Base-by-base conservation (phyloP, 2,113 vertebrate genomes). In the Cichladusa arquata region DNA sequence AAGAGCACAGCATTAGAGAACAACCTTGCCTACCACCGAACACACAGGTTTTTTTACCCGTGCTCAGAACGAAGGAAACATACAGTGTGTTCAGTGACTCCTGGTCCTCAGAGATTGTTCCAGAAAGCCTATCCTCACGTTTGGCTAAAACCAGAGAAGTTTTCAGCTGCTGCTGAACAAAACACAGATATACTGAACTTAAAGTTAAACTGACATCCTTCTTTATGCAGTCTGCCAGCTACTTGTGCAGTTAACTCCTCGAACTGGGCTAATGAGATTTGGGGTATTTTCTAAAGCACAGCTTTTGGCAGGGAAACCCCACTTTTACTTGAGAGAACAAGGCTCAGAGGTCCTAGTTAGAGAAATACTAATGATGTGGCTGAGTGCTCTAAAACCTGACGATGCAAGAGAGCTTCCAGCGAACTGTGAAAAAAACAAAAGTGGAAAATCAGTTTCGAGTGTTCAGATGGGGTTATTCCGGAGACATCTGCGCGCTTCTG, bases 261-360 rank as follows among this genome's bases (percentile, higher is more conserved):
- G 48, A 56, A 85, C 19, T 28, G 45, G 19, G 22, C 10, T 51
- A 33, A 6, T 9, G 58, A 66, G 25, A 65, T 69, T 8, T 65
- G 7, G 18, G 50, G 6, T 38, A 19, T 83, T 81, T 73, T 71
- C 20, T 73, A 7, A 79, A 60, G 19, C 0, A 0, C 28, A 26
- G 47, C 17, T 83, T 57, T 66, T 1, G 6, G 24, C 0, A 0
- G 44, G 38, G 10, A 86, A 86, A 19, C 15, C 20, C 42, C 0
- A 5, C 4, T 90, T 66, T 54, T 17, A 18, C 15, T 40, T 14
- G 26, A 58, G 57, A 60, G 10, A 38, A 58, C 53, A 54, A 33
- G 12, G 33, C 5, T 16, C 13, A 2, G 61, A 78, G 29, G 12
- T 91, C 15, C 25, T 48, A 47, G 19, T 50, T 61, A 61, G 36